Evolutionary conservation across 2,113 vertebrate species (phyloP), one percentile per base, ranked within the genome.

Genomic region (Merops nubicus): DNA sequence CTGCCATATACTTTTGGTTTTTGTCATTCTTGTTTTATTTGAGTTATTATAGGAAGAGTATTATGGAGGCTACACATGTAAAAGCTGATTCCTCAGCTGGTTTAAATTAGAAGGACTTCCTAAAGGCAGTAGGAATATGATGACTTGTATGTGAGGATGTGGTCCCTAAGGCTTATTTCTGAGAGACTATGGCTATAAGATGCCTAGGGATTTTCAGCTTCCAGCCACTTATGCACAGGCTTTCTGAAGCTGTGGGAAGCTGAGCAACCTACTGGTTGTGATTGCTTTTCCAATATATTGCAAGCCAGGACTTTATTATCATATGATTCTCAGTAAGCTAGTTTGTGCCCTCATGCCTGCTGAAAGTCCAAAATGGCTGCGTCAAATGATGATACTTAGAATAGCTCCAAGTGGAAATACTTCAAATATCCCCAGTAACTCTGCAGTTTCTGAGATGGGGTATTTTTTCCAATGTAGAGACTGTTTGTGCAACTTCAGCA

Each of bases 401-500:
- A 84, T 50, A 92, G 34, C 43, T 54, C 68, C 50, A 51, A 96
- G 59, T 95, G 56, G 83, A 95, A 95, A 70, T 88, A 88, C 79
- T 93, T 92, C 42, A 84, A 74, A 81, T 89, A 95, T 56, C 85
- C 72, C 70, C 54, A 89, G 60, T 57, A 91, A 82, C 62, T 88
- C 53, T 91, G 81, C 68, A 89, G 36, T 68, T 93, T 94, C 69
- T 94, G 70, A 92, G 43, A 86, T 40, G 18, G 59, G 23, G 50
- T 38, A 33, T 73, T 63, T 92, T 47, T 1, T 18, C 18, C 33
- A 26, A 2, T 45, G 19, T 59, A 64, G 38, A 6, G 4, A 93
- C 25, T 38, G 54, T 95, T 88, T 86, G 68, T 95, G 88, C 83
- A 81, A 80, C 43, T 89, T 96, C 94, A 96, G 95, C 92, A 91